Conservation (phyloP, 2,797 vertebrate genomes). For the Clarias pachynema region DNA sequence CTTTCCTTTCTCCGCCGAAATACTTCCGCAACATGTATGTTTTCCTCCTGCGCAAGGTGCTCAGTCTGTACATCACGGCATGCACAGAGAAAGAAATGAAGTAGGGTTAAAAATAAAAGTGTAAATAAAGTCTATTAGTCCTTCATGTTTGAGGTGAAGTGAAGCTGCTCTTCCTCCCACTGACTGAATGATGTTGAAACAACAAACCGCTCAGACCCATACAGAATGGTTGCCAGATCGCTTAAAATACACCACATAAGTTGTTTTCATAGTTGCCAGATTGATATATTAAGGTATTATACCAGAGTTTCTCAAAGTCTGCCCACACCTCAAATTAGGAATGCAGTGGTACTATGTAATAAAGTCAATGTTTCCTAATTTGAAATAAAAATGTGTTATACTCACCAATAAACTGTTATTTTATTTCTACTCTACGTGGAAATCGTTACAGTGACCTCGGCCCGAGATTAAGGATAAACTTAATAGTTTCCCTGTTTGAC, state of each 20-base stretch:
- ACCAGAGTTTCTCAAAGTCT: too few species aligned
- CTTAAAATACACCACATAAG: neutral
- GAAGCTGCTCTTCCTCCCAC: neutral
- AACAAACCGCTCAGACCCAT: constrained; percentile 26
- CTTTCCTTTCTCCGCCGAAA: constrained; percentile 18
- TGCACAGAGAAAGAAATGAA: neutral
- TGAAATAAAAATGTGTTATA: too few species aligned
- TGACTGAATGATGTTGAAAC: constrained; percentile 34
- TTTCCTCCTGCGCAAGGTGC: constrained; percentile 44
- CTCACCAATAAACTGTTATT: too few species aligned
- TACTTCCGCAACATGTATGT: constrained; percentile 25
- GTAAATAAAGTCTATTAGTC: neutral
- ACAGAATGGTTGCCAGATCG: neutral
- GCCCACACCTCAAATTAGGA: too few species aligned
- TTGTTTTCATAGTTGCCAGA: neutral
- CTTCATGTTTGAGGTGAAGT: constrained; percentile 11
- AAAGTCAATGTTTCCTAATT: too few species aligned
- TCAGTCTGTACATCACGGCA: constrained; percentile 12
- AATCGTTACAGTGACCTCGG: too few species aligned
- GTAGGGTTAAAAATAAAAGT: neutral
- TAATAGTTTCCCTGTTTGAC: too few species aligned
- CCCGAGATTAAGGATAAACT: too few species aligned
- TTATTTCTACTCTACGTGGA: too few species aligned
- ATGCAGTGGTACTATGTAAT: too few species aligned
- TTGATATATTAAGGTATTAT: neutral